phyloP scores from a whole-genome alignment of 2,888 invertebrate species.

The Sarcophaga variegata region DNA sequence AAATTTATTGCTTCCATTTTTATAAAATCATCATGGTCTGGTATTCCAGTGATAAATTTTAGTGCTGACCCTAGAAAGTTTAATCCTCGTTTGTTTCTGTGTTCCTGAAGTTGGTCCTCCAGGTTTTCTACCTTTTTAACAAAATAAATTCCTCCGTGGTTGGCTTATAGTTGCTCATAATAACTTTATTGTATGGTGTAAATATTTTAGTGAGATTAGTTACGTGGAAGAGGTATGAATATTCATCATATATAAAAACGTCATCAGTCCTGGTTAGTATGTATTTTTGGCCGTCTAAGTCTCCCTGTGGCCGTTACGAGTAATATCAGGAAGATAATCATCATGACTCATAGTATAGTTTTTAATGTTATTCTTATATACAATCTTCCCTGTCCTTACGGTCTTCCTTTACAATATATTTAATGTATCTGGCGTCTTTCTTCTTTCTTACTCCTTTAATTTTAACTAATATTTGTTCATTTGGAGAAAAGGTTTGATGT shows the following conservation, averaged over 20 bases:
- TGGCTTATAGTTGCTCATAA: background rate
- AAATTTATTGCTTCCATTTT: constrained; percentile 19
- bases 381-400: constrained; percentile 11
- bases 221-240: constrained; percentile 24
- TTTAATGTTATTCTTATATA: constrained; percentile 27
- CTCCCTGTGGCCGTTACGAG: background rate
- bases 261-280: constrained; percentile 14
- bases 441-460: constrained; percentile 32
- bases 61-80: constrained; percentile 36
- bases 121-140: constrained; percentile 1
- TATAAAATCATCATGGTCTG: background rate
- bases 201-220: constrained; percentile 34
- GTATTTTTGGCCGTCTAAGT: background rate
- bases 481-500: too few relatives aligned
- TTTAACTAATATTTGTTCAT: constrained; percentile 18
- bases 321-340: constrained; percentile 22
- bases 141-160: constrained; percentile 16
- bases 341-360: constrained; percentile 19
- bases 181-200: constrained; percentile 17
- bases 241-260: constrained; percentile 14
- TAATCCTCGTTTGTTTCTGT: constrained; percentile 12
- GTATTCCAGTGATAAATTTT: constrained; percentile 23
- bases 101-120: constrained; percentile 6
- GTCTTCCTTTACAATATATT: constrained; percentile 34
- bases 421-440: constrained; percentile 20